Conservation (phyloP, 1,140 invertebrate genomes). For the Neodiprion lecontei region DNA sequence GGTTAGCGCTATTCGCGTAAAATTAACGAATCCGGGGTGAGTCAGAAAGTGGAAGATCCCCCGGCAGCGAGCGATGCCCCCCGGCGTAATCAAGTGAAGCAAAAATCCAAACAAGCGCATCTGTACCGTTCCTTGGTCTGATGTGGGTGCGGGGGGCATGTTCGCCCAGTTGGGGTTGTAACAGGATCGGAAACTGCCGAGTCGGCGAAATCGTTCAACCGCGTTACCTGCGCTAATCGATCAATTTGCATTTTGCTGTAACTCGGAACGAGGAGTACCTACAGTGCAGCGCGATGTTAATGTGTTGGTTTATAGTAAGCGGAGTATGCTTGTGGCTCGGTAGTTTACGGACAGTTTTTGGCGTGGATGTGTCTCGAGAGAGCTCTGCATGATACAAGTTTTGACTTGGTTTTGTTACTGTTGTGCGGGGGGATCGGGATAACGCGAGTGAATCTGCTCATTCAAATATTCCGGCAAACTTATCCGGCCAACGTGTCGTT, state of each 20-base stretch:
- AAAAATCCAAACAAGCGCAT: slow-evolving; percentile 45
- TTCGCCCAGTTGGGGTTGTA: slow-evolving; percentile 35
- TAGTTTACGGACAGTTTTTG: neutral
- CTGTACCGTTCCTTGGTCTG: slow-evolving; percentile 32
- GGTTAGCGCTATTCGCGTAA: slow-evolving; percentile 16
- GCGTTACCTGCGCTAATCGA: slow-evolving; percentile 6
- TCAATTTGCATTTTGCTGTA: neutral
- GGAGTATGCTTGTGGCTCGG: neutral
- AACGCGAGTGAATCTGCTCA: neutral
- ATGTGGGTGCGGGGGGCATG: slow-evolving; percentile 30
- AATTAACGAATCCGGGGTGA: slow-evolving; percentile 39
- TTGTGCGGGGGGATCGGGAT: neutral
- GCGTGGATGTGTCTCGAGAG: neutral
- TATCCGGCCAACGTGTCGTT: slow-evolving; percentile 33
- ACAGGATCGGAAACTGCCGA: slow-evolving; percentile 30
- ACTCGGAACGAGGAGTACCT: slow-evolving; percentile 2
- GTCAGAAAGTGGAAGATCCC: slow-evolving; percentile 30
- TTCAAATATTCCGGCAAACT: neutral
- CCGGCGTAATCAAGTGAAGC: slow-evolving; percentile 36
- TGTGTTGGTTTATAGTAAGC: no score
- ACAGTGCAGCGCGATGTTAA: neutral
- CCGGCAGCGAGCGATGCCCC: slow-evolving; percentile 28
- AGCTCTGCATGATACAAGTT: neutral
- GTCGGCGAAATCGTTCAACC: slow-evolving; percentile 16
- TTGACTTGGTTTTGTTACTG: neutral